Evolutionary conservation across 1,140 invertebrate genomes (phyloP).

Genomic region (Andricus grossulariae): DNA sequence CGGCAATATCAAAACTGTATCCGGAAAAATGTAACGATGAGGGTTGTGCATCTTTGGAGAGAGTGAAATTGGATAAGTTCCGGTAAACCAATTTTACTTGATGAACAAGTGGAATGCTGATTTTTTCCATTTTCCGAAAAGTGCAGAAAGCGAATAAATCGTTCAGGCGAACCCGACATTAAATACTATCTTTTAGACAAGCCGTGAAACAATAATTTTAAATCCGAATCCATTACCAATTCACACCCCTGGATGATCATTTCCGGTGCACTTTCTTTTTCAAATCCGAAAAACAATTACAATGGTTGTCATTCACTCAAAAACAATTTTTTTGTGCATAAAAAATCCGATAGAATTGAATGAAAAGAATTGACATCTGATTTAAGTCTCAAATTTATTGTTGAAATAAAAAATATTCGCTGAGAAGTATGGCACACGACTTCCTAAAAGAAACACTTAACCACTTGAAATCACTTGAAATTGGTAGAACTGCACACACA

Average conservation of each 20-base stretch:
- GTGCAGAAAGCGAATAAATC: background rate
- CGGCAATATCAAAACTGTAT: constrained; percentile 22
- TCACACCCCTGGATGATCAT: background rate
- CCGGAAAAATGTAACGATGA: constrained; percentile 28
- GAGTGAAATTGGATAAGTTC: constrained; percentile 38
- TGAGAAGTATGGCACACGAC: no score
- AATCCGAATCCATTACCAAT: background rate
- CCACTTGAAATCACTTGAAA: no score
- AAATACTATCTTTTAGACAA: background rate
- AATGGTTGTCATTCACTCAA: background rate
- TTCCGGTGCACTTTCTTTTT: background rate
- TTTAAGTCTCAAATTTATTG: no score
- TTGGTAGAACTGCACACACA: no score
- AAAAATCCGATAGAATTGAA: background rate
- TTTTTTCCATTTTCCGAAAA: constrained; percentile 41
- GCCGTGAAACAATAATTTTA: background rate
- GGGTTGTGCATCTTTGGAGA: background rate
- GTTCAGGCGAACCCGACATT: background rate
- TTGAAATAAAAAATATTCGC: no score
- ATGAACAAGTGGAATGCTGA: constrained; percentile 43
- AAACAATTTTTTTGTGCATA: background rate
- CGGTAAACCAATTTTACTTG: constrained; percentile 44
- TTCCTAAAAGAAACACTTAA: no score
- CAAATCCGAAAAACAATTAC: no score
- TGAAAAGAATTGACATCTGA: no score